Base-by-base conservation (phyloP, 2,797 vertebrate species). In the Uromys caudimaculatus region DNA sequence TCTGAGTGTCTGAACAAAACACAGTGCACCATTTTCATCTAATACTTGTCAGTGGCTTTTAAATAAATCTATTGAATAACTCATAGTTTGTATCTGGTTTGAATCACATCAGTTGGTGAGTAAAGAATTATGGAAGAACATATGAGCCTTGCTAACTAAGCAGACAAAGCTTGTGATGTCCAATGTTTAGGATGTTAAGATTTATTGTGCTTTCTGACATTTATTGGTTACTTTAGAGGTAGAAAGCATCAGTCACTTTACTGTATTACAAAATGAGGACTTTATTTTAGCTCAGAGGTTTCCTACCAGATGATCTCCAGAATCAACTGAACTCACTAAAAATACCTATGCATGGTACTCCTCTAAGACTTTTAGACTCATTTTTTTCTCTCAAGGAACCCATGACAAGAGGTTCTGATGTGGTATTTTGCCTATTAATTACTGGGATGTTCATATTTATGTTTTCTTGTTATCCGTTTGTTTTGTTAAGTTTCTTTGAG, bases 41-140 rank as follows among this genome's bases (percentile, higher is more conserved):
- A 86, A 87, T 81, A 58, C 19, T 54, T 17, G 0, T 76, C 56
- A 88, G 81, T 90, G 64, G 89, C 1, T 90, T 96, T 96, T 86
- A 4, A 86, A 73, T 91, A 12, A 84, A 64, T 3, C 12, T 89
- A 69, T 84, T 91, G 1, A 64, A 78, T 89, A 94, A 84, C 24
- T 50, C 16, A 32, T 9, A 76, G 27, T 89, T 97, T 89, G 50
- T 60, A 89, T 5, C 0, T 84, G 81, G 27, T 84, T 62, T 84
- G 41, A 19, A 19, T 44, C 38, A 29, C 24, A 19, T n/a, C 29
- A 85, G 32, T 27, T 38, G 32, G 11, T 73, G 35, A 89, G 95
- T 75, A 91, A 89, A 77, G 2, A 76, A 38, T 79, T 90, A 35
- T n/a, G 19, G 41, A 47, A 84, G 47, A 93, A 86, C 12, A 78